Base-by-base conservation (phyloP, 2,113 vertebrate species). In the Periophthalmodon schlosseri region DNA sequence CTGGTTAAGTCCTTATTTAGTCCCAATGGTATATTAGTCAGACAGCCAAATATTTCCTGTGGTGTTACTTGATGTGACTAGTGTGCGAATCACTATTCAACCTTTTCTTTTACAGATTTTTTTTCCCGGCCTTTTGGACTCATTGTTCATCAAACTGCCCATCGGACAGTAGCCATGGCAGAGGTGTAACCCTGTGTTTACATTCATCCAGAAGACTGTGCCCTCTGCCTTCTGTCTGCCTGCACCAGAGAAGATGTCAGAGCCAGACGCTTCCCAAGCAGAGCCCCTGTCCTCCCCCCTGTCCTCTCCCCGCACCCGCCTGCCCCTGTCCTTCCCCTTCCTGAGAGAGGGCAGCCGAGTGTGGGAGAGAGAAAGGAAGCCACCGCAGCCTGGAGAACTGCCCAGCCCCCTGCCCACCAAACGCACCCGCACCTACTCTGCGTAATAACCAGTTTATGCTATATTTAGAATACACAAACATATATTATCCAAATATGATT, bases 321-420 rank as follows among this genome's bases (percentile, higher is more conserved):
- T 95, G 65, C 95, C 95, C 88, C 94, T 96, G 57, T 96, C 96
- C 18, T 96, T 97, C 86, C 96, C 96, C 67, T 98, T 97, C 89
- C 94, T 96, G 86, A 91, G 96, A 69, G 97, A 98, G 85, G 96
- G 96, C 83, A 97, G 96, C 80, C 91, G 94, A 69, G 91, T 97
- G 50, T 98, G 96, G 96, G 97, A 98, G 75, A 91, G 96, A 50
- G 97, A 98, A 73, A 93, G 96, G 70, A 95, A 95, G 54, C 93
- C 94, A 0, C 92, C 94, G 0, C 86, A 88, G 78, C 82, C 94
- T 0, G 81, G 95, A 75, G 97, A 99, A 72, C 94, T 97, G 81
- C 97, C 95, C 75, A 99, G 96, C 76, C 98, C 98, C 0, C 94
- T 99, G 79, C 97, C 98, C 77, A 99, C 96, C 84, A 98, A 98